Base-by-base conservation (phyloP, 2,113 vertebrate species). In the Anhinga anhinga region DNA sequence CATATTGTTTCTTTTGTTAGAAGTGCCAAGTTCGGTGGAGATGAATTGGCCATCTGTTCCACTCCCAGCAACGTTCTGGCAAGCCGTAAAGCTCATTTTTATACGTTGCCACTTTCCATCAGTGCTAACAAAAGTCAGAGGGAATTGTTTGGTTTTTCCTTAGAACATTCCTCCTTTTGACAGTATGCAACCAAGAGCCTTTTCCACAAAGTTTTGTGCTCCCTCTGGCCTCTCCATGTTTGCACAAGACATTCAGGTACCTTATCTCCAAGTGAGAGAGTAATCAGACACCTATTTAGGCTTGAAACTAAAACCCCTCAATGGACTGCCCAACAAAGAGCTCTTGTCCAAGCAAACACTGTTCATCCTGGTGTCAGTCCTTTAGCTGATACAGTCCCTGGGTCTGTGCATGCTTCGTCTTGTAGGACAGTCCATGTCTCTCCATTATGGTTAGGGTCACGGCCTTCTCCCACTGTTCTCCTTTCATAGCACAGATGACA, bases 41-140 rank as follows among this genome's bases (percentile, higher is more conserved):
- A 98, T 98, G 98, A 98, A 98, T 98, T 97, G 96, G 91, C 98
- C 97, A 98, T 98, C 98, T 98, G 98, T 98, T 98, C 95, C 55
- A 72, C 96, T 98, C 94, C 86, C 95, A 95, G 97, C 34, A 9
- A 83, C 3, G 10, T 53, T 91, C 96, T 93, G 96, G 97, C 96
- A 96, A 93, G 96, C 97, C 21, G 21, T 97, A 98, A 98, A 97
- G 95, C 96, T 97, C 90, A 34, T 97, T 97, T 97, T 97, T 94
- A 96, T 52, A 88, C 15, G 55, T 97, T 95, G 95, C 98, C 97
- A 95, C 96, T 98, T 97, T 76, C 95, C 93, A 94, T 97, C 93
- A 94, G 93, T 2, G n/a, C 95, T 96, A 97, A 97, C 95, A 95
- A 94, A 98, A 96, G 90, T 96, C 38, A 70, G 95, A 84, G 85